phyloP scores from a whole-genome alignment of 2,113 vertebrate species.

The Pipa parva region DNA sequence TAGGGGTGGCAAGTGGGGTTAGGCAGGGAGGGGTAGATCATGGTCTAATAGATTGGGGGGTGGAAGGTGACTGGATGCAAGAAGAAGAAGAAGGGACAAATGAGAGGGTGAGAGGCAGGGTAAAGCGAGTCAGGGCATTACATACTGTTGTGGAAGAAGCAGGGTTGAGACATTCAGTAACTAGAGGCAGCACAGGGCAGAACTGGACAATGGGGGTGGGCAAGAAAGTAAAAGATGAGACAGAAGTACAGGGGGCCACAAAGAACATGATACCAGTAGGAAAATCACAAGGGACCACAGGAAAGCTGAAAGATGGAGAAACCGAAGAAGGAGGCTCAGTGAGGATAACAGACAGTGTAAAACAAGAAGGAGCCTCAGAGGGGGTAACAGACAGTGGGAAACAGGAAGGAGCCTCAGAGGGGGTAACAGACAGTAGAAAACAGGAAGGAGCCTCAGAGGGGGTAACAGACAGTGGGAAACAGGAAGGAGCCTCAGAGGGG shows the following conservation, averaged over 20 bases:
- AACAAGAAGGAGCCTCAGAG: neutral
- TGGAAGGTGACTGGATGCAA: no score
- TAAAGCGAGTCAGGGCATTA: neutral
- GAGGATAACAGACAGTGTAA: neutral
- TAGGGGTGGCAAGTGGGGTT: neutral
- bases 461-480: neutral
- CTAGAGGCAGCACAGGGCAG: neutral
- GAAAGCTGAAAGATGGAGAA: no score
- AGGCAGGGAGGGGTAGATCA: neutral
- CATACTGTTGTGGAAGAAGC: no score
- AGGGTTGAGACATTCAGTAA: no score
- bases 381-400: neutral
- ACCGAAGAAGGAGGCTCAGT: neutral
- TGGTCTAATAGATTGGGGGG: no score
- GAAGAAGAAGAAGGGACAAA: conserved; percentile 5
- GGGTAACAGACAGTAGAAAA: neutral
- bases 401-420: neutral
- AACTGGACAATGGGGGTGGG: neutral
- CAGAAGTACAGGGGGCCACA: neutral
- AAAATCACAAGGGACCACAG: no score
- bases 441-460: neutral
- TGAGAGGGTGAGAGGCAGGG: neutral
- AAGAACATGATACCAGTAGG: no score
- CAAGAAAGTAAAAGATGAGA: neutral
- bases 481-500: neutral